phyloP scores from a whole-genome alignment of 2,888 invertebrate genomes.

The Lomographa bimaculata region DNA sequence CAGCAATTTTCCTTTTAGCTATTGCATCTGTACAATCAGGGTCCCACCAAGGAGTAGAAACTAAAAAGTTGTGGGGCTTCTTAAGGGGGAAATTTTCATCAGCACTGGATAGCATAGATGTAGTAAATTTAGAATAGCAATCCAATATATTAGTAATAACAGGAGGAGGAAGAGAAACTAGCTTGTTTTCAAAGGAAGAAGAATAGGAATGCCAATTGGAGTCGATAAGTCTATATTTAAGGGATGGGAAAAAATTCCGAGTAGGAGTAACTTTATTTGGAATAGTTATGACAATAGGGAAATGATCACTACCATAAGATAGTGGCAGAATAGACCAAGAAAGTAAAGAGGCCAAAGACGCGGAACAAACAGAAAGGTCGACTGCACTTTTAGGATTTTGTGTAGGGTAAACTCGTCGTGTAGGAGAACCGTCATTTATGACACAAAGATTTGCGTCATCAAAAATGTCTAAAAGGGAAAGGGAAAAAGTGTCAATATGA shows the following conservation, averaged over 20 bases:
- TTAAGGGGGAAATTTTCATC: slow-evolving; percentile 9
- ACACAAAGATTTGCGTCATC: slow-evolving; percentile 28
- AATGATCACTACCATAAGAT: slow-evolving; percentile 31
- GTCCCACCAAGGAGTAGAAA: slow-evolving; percentile 21
- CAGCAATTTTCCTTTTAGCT: background rate
- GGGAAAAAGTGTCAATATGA: slow-evolving; percentile 9
- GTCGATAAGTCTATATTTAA: slow-evolving; percentile 21
- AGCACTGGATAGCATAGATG: background rate
- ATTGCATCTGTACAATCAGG: slow-evolving; percentile 9
- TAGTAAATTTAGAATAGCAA: slow-evolving; percentile 2
- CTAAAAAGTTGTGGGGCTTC: slow-evolving; percentile 2
- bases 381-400: slow-evolving; percentile 32
- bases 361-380: slow-evolving; percentile 31
- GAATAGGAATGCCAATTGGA: slow-evolving; percentile 14
- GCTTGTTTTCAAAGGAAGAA: slow-evolving; percentile 1
- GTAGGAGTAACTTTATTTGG: slow-evolving; percentile 1
- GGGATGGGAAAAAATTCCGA: background rate
- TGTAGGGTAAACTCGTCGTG: slow-evolving; percentile 17
- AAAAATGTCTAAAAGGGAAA: slow-evolving; percentile 19
- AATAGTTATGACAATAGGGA: slow-evolving; percentile 20
- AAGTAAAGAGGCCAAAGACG: background rate
- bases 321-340: slow-evolving; percentile 17
- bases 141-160: background rate
- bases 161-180: background rate
- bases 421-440: slow-evolving; percentile 32